Conservation (phyloP, 2,797 vertebrate species). For the Peromyscus aztecus region DNA sequence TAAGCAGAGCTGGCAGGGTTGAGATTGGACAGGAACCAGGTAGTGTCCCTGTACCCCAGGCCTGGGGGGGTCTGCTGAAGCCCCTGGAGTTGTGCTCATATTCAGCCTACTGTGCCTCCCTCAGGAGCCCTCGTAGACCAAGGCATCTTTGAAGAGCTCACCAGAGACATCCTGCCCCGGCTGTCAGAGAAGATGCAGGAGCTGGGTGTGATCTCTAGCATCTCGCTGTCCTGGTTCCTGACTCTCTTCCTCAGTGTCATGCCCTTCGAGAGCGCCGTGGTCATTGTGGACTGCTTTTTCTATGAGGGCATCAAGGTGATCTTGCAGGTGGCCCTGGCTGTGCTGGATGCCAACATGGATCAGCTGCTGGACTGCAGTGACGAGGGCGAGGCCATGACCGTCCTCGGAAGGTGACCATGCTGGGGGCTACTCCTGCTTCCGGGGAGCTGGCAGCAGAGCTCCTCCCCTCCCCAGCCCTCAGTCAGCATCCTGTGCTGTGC, state of each 20-base stretch:
- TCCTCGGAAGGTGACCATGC: slow-evolving; percentile 93
- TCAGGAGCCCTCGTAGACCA: slow-evolving; percentile 97
- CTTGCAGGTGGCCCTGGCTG: slow-evolving; percentile 96
- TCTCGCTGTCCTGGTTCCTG: slow-evolving; percentile 98
- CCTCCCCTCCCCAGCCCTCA: neutral
- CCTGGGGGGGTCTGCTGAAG: neutral
- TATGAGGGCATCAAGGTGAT: slow-evolving; percentile 98
- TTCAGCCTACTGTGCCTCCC: neutral
- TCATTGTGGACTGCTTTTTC: slow-evolving; percentile 98
- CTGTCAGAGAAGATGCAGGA: slow-evolving; percentile 98
- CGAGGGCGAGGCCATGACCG: slow-evolving; percentile 98
- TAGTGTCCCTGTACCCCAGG: neutral
- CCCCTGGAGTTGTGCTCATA: accelerated
- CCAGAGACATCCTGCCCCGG: slow-evolving; percentile 92
- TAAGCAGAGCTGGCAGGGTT: neutral
- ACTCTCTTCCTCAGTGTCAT: slow-evolving; percentile 98
- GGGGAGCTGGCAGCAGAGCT: neutral
- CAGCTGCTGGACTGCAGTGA: slow-evolving; percentile 93
- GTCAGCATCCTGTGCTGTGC: neutral
- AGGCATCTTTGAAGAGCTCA: slow-evolving; percentile 98
- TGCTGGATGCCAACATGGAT: slow-evolving; percentile 96
- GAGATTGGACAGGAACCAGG: neutral
- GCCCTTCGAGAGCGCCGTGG: slow-evolving; percentile 97
- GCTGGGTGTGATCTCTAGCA: slow-evolving; percentile 97
- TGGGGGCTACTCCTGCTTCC: neutral